Evolutionary conservation across 2,888 invertebrate genomes (phyloP).

Genomic region (Ormyrus pomaceus): DNA sequence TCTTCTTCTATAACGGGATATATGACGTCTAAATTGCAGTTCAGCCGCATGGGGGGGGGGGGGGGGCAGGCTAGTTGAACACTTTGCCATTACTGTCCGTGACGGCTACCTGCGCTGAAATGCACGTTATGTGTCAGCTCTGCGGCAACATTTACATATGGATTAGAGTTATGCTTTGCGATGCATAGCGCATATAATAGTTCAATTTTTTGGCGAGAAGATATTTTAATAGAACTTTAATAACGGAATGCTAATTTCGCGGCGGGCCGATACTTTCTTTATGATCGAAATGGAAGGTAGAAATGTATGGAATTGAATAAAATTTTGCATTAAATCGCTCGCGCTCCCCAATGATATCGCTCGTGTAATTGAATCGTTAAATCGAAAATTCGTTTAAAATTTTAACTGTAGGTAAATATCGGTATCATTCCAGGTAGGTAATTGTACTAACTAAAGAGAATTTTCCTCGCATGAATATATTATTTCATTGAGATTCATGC

Average conservation of each 20-base stretch:
- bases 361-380: slow-evolving; percentile 5
- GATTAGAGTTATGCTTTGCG: slow-evolving; percentile 7
- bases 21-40: slow-evolving; percentile 46
- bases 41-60: neutral
- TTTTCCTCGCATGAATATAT: slow-evolving; percentile 3
- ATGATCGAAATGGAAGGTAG: too few relatives aligned
- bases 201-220: too few relatives aligned
- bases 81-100: slow-evolving; percentile 16
- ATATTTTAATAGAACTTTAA: too few relatives aligned
- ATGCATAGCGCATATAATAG: too few relatives aligned
- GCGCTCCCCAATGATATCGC: too few relatives aligned
- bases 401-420: slow-evolving; percentile 1
- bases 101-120: neutral
- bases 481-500: slow-evolving; percentile 24
- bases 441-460: slow-evolving; percentile 13
- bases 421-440: neutral
- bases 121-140: neutral
- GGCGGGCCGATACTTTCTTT: too few relatives aligned
- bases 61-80: neutral
- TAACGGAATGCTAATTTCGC: too few relatives aligned
- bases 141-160: slow-evolving; percentile 16
- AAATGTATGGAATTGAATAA: too few relatives aligned
- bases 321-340: too few relatives aligned
- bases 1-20: neutral
- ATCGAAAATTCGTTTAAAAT: slow-evolving; percentile 20